A percentile compares a stretch with the other conserved stretches of the same genome.
phyloP scores from a whole-genome alignment of 1,140 invertebrate species.

The Drosophila grimshawi region DNA sequence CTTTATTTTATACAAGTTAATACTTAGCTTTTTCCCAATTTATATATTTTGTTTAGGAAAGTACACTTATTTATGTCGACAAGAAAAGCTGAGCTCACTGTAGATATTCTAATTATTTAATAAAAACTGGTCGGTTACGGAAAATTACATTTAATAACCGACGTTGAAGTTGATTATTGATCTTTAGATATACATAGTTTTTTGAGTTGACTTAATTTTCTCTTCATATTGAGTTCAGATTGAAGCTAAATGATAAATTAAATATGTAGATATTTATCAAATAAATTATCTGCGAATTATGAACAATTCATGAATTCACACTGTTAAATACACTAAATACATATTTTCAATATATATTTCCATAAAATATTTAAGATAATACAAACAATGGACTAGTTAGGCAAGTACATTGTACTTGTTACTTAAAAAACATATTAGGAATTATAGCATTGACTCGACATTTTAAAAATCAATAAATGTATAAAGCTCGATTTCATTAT shows the following conservation, averaged over 20 bases:
- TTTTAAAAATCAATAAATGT: constrained; percentile 12
- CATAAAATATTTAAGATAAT: too few species aligned
- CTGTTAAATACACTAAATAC: too few species aligned
- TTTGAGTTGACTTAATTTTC: background rate
- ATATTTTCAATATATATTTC: background rate
- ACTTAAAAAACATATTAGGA: background rate
- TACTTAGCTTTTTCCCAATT: background rate
- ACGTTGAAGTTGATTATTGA: background rate
- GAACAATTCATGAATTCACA: too few species aligned
- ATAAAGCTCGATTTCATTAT: constrained; percentile 10
- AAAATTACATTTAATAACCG: too few species aligned
- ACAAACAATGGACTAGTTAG: constrained; percentile 19
- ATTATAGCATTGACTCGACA: background rate
- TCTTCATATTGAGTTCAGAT: background rate
- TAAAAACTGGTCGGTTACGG: too few species aligned
- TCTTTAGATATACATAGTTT: background rate
- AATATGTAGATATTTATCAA: background rate
- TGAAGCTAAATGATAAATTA: too few species aligned
- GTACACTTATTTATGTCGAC: background rate
- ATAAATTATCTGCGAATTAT: background rate
- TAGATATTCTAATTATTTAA: background rate
- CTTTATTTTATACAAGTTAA: background rate
- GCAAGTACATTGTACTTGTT: background rate
- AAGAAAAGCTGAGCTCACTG: background rate
- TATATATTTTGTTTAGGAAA: background rate